Evolutionary conservation across 2,888 invertebrate species (phyloP), one percentile per base, ranked within the genome.

Genomic region (Cephus runcator): DNA sequence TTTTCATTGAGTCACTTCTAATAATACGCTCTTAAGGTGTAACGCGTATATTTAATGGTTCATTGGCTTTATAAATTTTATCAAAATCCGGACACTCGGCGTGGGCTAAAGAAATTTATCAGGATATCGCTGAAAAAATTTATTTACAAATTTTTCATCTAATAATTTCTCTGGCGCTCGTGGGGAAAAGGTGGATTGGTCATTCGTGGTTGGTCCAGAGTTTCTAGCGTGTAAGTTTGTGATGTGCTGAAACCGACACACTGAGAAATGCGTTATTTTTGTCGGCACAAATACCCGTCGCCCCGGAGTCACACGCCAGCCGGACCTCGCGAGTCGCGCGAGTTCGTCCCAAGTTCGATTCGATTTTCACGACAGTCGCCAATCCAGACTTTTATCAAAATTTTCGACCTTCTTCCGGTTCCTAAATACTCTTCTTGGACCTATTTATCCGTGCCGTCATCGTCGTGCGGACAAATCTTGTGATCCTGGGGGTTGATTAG

Each of bases 231-330:
- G 74, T 74, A 74, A 35, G 74, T 74, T 74, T 15, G 35, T 73
- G 69, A 73, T 73, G 75, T 69, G 76, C 73, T 75, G 73, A 71
- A 77, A 78, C 81, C 80, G 83, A 85, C 87, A 85, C 86, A 86
- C 87, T 85, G 82, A 87, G 89, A 90, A 90, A 90, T 87, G 87
- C 88, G 91, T 91, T 91, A 91, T 91, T 91, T 91, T 91, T 87
- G 90, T 91, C 91, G 87, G 87, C 90, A 88, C 89, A 87, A 90
- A 90, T 90, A 89, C 88, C 87, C 87, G 82, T 85, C 84, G 78
- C 84, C 80, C 11, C 34, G 56, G 56, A 56, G 33, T 31, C 33
- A 31, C 71, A 71, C 3, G 12, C 12, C 71, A 71, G 79, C 74
- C 69, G 69, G 79, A 77, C 78, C 78, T 78, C 81, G 79, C 80